phyloP scores from a whole-genome alignment of 1,140 invertebrate genomes.

The Lepidotrigona ventralis region DNA sequence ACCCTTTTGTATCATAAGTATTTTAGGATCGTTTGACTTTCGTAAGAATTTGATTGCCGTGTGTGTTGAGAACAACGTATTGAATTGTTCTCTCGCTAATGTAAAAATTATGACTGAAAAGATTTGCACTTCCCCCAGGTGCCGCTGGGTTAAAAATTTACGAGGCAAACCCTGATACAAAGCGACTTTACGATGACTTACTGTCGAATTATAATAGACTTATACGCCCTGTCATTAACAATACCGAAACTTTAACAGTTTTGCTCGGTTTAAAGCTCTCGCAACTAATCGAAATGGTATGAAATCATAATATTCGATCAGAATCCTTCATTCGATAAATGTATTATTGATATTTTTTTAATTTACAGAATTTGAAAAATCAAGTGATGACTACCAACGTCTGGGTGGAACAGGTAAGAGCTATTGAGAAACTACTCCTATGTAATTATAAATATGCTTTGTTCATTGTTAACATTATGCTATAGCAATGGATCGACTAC shows the following conservation, averaged over 20 bases:
- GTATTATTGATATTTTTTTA: conserved; percentile 21
- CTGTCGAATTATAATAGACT: conserved; percentile 98
- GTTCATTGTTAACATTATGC: background rate
- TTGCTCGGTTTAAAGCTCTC: conserved; percentile 95
- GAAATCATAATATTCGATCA: background rate
- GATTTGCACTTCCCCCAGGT: conserved; percentile 49
- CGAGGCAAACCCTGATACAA: conserved; percentile 94
- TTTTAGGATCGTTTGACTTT: background rate
- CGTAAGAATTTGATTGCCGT: background rate
- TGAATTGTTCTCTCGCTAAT: background rate
- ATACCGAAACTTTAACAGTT: conserved; percentile 95
- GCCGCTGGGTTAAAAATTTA: conserved; percentile 79
- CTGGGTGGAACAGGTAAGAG: conserved; percentile 92
- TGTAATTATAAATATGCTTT: background rate
- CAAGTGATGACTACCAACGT: conserved; percentile 98
- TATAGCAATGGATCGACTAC: conserved; percentile 96
- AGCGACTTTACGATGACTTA: conserved; percentile 94
- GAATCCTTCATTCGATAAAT: background rate
- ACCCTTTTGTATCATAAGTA: background rate
- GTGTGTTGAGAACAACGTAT: background rate
- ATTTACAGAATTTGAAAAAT: conserved; percentile 90
- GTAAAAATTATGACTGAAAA: background rate
- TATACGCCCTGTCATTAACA: conserved; percentile 96
- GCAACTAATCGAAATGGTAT: conserved; percentile 96
- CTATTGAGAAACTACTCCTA: background rate